Evolutionary conservation across 2,888 invertebrate genomes (phyloP).

Genomic region (Acanthacorydalis orientalis): DNA sequence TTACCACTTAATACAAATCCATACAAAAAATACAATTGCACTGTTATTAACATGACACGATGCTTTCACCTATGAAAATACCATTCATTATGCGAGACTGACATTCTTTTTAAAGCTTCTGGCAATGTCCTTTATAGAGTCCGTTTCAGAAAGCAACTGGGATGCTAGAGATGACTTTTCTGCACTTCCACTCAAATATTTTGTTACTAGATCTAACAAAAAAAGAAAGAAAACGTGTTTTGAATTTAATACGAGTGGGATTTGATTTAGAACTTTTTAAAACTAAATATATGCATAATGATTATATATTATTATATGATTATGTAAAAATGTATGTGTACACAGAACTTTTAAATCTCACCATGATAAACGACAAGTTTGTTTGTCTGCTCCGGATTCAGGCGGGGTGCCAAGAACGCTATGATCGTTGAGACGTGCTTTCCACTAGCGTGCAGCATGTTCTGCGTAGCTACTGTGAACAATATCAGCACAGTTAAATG

Average conservation of each 20-base stretch:
- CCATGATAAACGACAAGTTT: slow-evolving; percentile 62
- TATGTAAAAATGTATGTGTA: no score
- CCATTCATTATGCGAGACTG: background rate
- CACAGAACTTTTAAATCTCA: slow-evolving; percentile 25
- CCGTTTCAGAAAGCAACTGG: slow-evolving; percentile 29
- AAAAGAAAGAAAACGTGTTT: slow-evolving; percentile 11
- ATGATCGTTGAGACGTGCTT: slow-evolving; percentile 76
- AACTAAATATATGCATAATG: no score
- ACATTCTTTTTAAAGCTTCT: slow-evolving; percentile 29
- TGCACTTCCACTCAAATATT: slow-evolving; percentile 35
- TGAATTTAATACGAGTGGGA: no score
- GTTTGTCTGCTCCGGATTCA: slow-evolving; percentile 46
- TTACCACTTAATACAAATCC: no score
- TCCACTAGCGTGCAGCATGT: slow-evolving; percentile 83
- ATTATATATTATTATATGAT: no score
- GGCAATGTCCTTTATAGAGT: slow-evolving; percentile 32
- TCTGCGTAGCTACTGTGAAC: slow-evolving; percentile 64
- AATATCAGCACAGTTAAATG: slow-evolving; percentile 63
- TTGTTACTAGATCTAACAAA: slow-evolving; percentile 44
- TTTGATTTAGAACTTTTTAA: no score
- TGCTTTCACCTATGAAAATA: no score
- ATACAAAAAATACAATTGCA: no score
- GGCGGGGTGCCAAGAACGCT: slow-evolving; percentile 47
- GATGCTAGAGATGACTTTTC: slow-evolving; percentile 33
- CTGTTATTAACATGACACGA: no score